Evolutionary conservation across 2,888 invertebrate species (phyloP), one percentile per base, ranked within the genome.

Genomic region (Napeogenes sylphis): DNA sequence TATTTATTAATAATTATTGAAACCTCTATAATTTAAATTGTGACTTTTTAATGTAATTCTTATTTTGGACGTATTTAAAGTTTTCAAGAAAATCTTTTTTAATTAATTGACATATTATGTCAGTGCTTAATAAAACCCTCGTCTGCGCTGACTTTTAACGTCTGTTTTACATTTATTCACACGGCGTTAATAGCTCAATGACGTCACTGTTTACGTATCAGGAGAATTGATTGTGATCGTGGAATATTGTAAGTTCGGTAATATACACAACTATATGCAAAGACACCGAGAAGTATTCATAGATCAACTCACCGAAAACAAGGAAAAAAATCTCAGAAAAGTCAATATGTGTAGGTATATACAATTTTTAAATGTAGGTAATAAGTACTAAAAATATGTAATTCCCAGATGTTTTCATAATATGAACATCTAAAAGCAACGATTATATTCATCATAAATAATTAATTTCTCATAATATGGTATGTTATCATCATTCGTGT

Each of bases 241-340:
- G 0, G 99, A 99, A 82, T 98, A 95, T 80, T 99, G 99, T 80
- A 94, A 94, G 68, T 98, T 94, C 83, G 99, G 99, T 32, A 98
- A 97, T 82, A 91, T 99, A 8, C 96, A 98, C 74, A 95, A 96
- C 80, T 98, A 97, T 80, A 87, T 99, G 70, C 91, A 96, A 61
- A 93, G 95, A 38, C 96, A 98, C 78, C 92, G 97, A 32, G 93
- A 94, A 45, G 92, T 93, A 67, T 98, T 97, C 78, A 93, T 97
- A 32, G 94, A 97, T 82, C 97, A 97, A 87, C 92, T 97, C 0
- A 95, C 94, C 0, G 95, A 94, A 64, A 92, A 92, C 76, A 92
- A 95, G 66, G 95, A 97, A 82, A 87, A 87, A 67, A 90, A 83
- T 45, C 93, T 95, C 58, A 93, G 94, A 10, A 83, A 90, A 65